A percentile compares a stretch with the other conserved stretches of the same genome.
Conservation (phyloP, 64 coral and sea anemone species). For the Dendrophyllia cribrosa region DNA sequence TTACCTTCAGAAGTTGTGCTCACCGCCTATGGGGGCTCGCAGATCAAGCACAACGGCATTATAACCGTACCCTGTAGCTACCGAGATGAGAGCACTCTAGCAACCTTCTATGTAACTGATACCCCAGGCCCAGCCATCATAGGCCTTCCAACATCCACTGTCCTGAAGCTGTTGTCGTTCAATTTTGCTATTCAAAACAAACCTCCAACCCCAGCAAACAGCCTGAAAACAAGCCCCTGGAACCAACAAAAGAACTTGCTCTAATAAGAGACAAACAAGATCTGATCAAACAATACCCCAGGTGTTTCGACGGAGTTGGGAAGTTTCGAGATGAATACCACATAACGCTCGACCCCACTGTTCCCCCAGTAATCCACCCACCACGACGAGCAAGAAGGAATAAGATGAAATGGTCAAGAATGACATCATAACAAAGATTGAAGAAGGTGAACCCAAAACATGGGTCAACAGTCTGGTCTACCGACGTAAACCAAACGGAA, state of each 20-base stretch:
- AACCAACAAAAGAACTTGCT: too few species aligned
- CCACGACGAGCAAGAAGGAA: constrained; percentile 20
- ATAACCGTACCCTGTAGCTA: constrained; percentile 19
- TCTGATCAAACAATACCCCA: constrained; percentile 34
- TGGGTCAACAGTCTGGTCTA: constrained; percentile 66
- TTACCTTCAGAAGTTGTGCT: constrained; percentile 30
- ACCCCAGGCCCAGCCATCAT: constrained; percentile 27
- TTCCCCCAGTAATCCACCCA: constrained; percentile 50
- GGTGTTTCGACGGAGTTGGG: constrained; percentile 48
- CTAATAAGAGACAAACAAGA: background rate
- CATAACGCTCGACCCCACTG: constrained; percentile 19
- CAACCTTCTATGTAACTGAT: constrained; percentile 59
- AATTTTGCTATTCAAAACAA: constrained; percentile 30
- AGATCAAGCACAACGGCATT: constrained; percentile 60
- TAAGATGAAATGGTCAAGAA: constrained; percentile 29
- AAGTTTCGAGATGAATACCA: constrained; percentile 55
- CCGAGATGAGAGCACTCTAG: background rate
- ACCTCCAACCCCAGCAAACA: background rate
- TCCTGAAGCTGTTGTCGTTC: constrained; percentile 29
- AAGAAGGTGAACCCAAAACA: constrained; percentile 51
- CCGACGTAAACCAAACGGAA: constrained; percentile 32
- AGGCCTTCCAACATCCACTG: constrained; percentile 11
- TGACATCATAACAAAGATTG: constrained; percentile 35
- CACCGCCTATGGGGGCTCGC: constrained; percentile 54
- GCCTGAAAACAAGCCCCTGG: too few species aligned